phyloP scores from a whole-genome alignment of 2,797 vertebrate genomes.

The Poecilia wingei region DNA sequence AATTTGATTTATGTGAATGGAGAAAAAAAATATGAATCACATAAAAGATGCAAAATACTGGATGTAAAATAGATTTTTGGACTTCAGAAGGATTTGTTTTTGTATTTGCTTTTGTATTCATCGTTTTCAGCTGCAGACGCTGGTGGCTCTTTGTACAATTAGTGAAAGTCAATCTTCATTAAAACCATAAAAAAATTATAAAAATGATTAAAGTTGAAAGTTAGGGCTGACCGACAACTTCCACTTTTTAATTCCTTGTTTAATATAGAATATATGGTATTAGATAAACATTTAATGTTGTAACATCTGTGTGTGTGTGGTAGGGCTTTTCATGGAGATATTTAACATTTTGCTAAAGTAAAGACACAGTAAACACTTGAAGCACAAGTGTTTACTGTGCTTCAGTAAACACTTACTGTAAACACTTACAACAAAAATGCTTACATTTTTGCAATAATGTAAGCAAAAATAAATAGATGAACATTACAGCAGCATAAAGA shows the following conservation, averaged over 20 bases:
- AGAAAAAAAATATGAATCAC: not conserved
- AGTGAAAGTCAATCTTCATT: not conserved
- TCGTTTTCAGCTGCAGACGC: not conserved
- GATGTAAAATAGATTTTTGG: not conserved
- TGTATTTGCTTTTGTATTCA: not conserved
- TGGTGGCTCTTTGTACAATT: not conserved
- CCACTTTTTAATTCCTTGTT: not conserved
- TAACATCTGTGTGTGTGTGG: not conserved
- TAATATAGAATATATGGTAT: too few species aligned
- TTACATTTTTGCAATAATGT: not conserved
- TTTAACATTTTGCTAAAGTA: not conserved
- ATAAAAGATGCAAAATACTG: not conserved
- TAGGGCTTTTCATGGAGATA: not conserved
- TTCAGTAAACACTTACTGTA: too few species aligned
- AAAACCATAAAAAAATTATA: not conserved
- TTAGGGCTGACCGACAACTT: not conserved
- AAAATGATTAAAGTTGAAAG: not conserved
- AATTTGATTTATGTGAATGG: not conserved
- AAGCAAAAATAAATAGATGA: not conserved
- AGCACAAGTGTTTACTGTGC: not conserved
- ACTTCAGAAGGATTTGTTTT: not conserved
- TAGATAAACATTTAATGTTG: not conserved
- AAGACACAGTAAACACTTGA: not conserved
- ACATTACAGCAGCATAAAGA: not conserved
- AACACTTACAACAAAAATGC: too few species aligned